phyloP scores from a whole-genome alignment of 1,140 invertebrate genomes.

The Magallana angulata region DNA sequence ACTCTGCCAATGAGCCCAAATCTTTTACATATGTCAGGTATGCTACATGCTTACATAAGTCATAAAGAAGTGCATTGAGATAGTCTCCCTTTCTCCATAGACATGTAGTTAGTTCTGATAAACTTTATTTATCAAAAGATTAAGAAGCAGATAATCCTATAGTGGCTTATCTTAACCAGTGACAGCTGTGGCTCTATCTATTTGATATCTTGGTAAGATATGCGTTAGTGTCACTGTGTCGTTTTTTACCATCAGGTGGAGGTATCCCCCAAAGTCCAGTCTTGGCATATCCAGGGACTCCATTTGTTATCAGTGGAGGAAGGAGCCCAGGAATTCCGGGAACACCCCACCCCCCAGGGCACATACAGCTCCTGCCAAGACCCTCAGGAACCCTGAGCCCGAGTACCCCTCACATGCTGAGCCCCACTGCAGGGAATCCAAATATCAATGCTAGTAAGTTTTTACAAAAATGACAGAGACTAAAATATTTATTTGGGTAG shows the following conservation, averaged over 20 bases:
- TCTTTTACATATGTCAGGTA: constrained; percentile 48
- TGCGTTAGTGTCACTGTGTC: no score
- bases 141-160: no score
- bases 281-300: not conserved
- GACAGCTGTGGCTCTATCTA: no score
- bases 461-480: no score
- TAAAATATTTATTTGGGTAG: no score
- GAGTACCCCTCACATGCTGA: constrained; percentile 3
- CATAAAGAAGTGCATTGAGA: no score
- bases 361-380: constrained; percentile 13
- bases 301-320: constrained; percentile 16
- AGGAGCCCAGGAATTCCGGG: not conserved
- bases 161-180: no score
- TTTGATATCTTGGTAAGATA: no score
- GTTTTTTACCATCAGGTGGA: not conserved
- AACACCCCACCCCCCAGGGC: not conserved
- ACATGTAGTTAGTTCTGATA: no score
- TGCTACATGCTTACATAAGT: not conserved
- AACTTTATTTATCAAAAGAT: no score
- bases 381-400: constrained; percentile 20
- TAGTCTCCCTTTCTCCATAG: no score
- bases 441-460: not conserved
- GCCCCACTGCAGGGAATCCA: not conserved
- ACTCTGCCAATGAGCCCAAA: constrained; percentile 57
- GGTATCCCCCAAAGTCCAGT: constrained; percentile 3